Base-by-base conservation (phyloP, 2,797 vertebrate species). In the Pangasius djambal region DNA sequence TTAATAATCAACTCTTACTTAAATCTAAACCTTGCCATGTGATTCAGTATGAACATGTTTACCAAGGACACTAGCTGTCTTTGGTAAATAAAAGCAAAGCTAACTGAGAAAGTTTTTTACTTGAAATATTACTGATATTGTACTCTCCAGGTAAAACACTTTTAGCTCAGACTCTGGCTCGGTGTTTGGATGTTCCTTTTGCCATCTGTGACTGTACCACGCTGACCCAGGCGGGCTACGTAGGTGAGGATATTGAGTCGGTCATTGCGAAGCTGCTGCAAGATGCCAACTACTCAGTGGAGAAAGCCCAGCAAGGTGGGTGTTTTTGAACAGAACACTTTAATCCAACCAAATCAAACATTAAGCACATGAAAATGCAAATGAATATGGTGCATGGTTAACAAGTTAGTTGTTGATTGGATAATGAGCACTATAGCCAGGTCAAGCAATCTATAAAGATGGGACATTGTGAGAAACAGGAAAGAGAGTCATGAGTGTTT, bases 171-270 rank as follows among this genome's bases (percentile, higher is more conserved):
- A 98, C 97, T 74, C 93, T 98, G 88, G 97, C 97, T 28, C 97
- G 96, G 94, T 98, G 97, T 93, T 94, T 98, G n/a, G 97, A 98
- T 91, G 97, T 98, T 28, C 97, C 97, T 83, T 98, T 98, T 92
- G 97, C 97, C 52, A 98, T 98, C 92, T 98, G 97, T 94, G 97
- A 98, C 81, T 98, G 97, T 89, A 98, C 97, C 1, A 98, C 97
- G 55, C 93, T 98, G 93, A 98, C 97, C 85, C 97, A 98, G 92
- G 97, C 97, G 82, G 97, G 97, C 40, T 98, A 98, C 0, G 97
- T 98, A 59, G 97, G 97, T n/a, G 97, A 98, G 92, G 97, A 98
- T 89, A 98, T 98, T 13, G 97, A 98, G 87, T 98, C 97, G 69
- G 97, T 98, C 86, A 96, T 98, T 28, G 97, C 97, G 15, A 98